Percentiles rank a stretch among this genome's conserved stretches.
phyloP scores from a whole-genome alignment of 2,888 invertebrate species.

The Lottia scabra region DNA sequence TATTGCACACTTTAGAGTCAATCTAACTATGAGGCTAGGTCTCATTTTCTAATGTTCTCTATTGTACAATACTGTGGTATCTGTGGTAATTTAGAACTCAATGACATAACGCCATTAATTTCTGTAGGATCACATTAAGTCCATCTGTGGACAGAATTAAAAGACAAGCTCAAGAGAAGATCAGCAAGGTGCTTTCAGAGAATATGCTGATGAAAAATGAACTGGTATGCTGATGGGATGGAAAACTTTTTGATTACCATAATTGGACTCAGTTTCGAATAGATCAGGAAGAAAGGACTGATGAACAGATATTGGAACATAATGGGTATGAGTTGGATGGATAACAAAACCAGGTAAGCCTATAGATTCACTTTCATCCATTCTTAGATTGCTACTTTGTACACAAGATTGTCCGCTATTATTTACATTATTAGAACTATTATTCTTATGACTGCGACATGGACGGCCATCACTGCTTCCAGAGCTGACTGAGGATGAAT shows the following conservation, averaged over 20 bases:
- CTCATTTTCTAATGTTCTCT: too few species aligned
- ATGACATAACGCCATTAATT: too few species aligned
- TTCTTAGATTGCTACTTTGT: slow-evolving; percentile 21
- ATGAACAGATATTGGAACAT: slow-evolving; percentile 79
- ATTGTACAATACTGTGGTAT: too few species aligned
- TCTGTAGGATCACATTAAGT: too few species aligned
- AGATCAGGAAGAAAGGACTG: slow-evolving; percentile 69
- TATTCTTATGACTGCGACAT: background rate
- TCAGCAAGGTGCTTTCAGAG: background rate
- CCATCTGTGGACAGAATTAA: too few species aligned
- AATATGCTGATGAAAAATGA: slow-evolving; percentile 53
- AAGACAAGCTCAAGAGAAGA: too few species aligned
- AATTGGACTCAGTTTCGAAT: slow-evolving; percentile 26
- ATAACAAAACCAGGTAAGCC: slow-evolving; percentile 87
- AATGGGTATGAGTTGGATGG: slow-evolving; percentile 88
- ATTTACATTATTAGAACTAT: slow-evolving; percentile 29
- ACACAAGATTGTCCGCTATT: background rate
- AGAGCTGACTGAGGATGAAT: slow-evolving; percentile 40
- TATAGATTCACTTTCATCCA: slow-evolving; percentile 2
- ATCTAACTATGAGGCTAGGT: too few species aligned
- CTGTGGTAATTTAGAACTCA: too few species aligned
- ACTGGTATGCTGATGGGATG: slow-evolving; percentile 66
- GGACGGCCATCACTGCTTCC: slow-evolving; percentile 25
- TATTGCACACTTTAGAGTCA: too few species aligned
- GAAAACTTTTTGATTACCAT: slow-evolving; percentile 36